These are phyloP conservation scores for Pandemis corylana DNA, from an alignment of 2,888 invertebrate species.

Conservation along the genomic window DNA sequence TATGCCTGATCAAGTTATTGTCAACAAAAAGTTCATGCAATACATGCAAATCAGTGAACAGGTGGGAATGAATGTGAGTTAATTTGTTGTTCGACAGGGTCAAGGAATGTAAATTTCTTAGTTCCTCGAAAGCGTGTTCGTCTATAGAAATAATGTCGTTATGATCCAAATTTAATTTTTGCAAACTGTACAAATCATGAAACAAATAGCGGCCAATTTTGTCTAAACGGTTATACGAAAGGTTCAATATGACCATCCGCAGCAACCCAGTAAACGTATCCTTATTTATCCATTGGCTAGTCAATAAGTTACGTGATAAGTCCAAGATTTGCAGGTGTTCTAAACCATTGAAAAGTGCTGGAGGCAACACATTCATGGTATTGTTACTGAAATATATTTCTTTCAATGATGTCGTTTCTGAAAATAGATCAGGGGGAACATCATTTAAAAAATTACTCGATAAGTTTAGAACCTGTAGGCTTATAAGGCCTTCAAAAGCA, in stretches of 20 bases:
- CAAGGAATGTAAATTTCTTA: slow-evolving; percentile 90
- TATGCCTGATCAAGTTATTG: slow-evolving; percentile 88
- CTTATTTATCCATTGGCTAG: slow-evolving; percentile 90
- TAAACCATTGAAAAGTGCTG: slow-evolving; percentile 89
- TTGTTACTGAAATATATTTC: slow-evolving; percentile 91
- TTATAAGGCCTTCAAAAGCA: slow-evolving; percentile 88
- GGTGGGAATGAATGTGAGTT: slow-evolving; percentile 86
- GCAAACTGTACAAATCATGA: slow-evolving; percentile 89
- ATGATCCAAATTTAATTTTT: slow-evolving; percentile 89
- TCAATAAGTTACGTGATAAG: slow-evolving; percentile 88
- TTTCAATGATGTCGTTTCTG: slow-evolving; percentile 87
- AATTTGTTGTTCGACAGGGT: slow-evolving; percentile 90
- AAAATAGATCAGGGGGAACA: slow-evolving; percentile 90
- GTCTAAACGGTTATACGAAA: slow-evolving; percentile 88
- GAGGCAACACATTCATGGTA: slow-evolving; percentile 89
- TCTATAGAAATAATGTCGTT: slow-evolving; percentile 88
- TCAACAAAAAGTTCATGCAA: slow-evolving; percentile 90
- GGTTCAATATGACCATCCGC: slow-evolving; percentile 89
- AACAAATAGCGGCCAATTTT: slow-evolving; percentile 89
- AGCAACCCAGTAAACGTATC: slow-evolving; percentile 90
- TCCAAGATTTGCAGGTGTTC: slow-evolving; percentile 90
- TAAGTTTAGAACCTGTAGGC: slow-evolving; percentile 89
- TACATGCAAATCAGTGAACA: slow-evolving; percentile 89
- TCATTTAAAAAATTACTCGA: slow-evolving; percentile 91
- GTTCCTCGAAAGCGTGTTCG: slow-evolving; percentile 89